These are phyloP conservation scores for Stratiomys singularior DNA, from an alignment of 2,888 invertebrate genomes.

Conservation along the genomic window DNA sequence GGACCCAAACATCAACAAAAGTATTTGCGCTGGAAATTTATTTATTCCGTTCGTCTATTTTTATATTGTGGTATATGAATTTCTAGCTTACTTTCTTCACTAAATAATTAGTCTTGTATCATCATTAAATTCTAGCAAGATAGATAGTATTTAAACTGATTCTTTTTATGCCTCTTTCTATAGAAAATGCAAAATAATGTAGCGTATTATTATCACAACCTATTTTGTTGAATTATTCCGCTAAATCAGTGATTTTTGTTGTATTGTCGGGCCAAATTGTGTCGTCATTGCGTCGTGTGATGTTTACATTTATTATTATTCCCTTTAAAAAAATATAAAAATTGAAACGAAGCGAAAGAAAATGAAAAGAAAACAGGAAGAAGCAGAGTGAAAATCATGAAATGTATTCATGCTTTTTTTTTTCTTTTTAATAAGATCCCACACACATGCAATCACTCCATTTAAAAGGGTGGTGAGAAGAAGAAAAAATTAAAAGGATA, in stretches of 20 bases:
- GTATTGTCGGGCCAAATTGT: slow-evolving; percentile 37
- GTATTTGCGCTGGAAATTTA: slow-evolving; percentile 1
- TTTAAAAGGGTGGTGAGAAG: slow-evolving; percentile 5
- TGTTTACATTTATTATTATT: slow-evolving; percentile 17
- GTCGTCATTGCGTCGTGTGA: slow-evolving; percentile 26
- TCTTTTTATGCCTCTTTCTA: neutral
- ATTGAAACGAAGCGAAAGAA: too few relatives aligned
- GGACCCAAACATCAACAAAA: slow-evolving; percentile 10
- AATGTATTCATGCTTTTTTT: neutral
- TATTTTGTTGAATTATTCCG: neutral
- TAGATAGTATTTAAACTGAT: neutral
- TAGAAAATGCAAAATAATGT: neutral
- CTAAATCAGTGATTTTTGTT: neutral
- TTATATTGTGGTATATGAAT: neutral
- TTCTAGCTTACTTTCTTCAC: neutral
- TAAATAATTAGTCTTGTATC: neutral
- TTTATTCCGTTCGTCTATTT: neutral
- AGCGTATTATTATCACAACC: neutral
- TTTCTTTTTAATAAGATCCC: slow-evolving; percentile 26
- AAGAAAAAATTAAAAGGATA: slow-evolving; percentile 41
- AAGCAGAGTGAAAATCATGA: neutral
- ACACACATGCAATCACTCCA: neutral
- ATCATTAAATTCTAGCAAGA: neutral
- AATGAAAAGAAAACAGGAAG: slow-evolving; percentile 5
- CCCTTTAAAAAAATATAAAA: too few relatives aligned